phyloP scores from a whole-genome alignment of 2,113 vertebrate species.

The Pollachius pollachius region DNA sequence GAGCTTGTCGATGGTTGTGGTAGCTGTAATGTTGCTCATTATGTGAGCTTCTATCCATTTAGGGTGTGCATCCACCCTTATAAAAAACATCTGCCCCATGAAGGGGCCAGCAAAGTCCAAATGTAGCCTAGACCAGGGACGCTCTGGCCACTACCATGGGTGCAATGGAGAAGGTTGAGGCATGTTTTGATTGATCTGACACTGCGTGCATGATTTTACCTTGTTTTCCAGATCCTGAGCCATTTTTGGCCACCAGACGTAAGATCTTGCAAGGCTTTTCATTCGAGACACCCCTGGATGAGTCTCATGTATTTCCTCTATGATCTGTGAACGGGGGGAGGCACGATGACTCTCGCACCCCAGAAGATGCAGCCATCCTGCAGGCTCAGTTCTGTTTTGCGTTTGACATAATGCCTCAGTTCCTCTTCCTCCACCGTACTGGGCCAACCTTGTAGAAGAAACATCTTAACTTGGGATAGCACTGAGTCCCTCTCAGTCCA shows the following conservation, averaged over 20 bases:
- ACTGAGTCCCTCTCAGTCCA: background rate
- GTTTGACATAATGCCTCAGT: conserved; percentile 5
- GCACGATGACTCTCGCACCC: too few relatives aligned
- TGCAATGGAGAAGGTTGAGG: background rate
- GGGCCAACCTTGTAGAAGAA: background rate
- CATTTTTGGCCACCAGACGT: conserved; percentile 18
- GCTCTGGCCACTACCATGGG: conserved; percentile 8
- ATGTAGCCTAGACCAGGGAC: conserved; percentile 17
- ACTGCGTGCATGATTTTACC: background rate
- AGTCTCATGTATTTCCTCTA: conserved; percentile 12
- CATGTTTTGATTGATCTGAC: conserved; percentile 11
- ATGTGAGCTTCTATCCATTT: too few relatives aligned
- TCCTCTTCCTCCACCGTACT: conserved; percentile 1
- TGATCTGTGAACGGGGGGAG: conserved; percentile 1
- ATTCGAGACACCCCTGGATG: conserved; percentile 7
- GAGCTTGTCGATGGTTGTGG: too few relatives aligned
- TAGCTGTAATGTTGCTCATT: too few relatives aligned
- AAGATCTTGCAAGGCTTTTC: conserved; percentile 4
- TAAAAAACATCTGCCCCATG: too few relatives aligned
- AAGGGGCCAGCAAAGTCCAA: conserved; percentile 21
- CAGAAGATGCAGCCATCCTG: too few relatives aligned
- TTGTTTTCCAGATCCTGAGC: conserved; percentile 4
- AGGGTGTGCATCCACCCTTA: too few relatives aligned
- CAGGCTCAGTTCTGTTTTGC: too few relatives aligned
- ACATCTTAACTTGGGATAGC: background rate